These are phyloP conservation scores for Listronotus bonariensis DNA, from an alignment of 1,140 invertebrate species.

Conservation along the genomic window DNA sequence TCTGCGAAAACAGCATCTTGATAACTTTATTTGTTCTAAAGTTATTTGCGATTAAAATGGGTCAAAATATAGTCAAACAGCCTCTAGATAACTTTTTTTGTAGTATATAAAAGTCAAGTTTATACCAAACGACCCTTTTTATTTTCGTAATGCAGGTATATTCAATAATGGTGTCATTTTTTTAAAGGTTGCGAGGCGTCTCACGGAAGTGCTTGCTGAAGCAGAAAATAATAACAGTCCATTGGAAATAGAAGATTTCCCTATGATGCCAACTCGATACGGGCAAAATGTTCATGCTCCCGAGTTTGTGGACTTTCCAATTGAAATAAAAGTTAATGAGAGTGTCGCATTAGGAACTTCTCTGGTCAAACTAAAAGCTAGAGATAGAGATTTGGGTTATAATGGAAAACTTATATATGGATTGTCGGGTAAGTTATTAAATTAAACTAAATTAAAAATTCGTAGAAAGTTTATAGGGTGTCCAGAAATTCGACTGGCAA, in stretches of 20 bases:
- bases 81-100: too few relatives aligned
- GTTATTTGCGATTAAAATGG: too few relatives aligned
- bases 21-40: too few relatives aligned
- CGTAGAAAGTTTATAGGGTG: too few relatives aligned
- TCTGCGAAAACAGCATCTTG: too few relatives aligned
- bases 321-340: slow-evolving; percentile 83
- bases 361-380: slow-evolving; percentile 73
- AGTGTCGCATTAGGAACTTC: slow-evolving; percentile 78
- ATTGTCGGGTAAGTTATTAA: slow-evolving; percentile 63
- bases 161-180: neutral
- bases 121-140: too few relatives aligned
- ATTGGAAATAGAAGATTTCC: slow-evolving; percentile 68
- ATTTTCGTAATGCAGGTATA: too few relatives aligned
- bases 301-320: slow-evolving; percentile 77
- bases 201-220: slow-evolving; percentile 78
- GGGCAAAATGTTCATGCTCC: slow-evolving; percentile 85
- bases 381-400: slow-evolving; percentile 87
- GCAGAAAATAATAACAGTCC: slow-evolving; percentile 81
- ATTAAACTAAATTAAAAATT: neutral
- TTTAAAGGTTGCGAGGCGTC: slow-evolving; percentile 64
- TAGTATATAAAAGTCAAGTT: too few relatives aligned
- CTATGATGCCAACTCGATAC: slow-evolving; percentile 79
- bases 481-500: too few relatives aligned
- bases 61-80: too few relatives aligned
- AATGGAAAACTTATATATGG: slow-evolving; percentile 89